These are phyloP conservation scores for Muntiacus reevesi DNA, from an alignment of 2,113 vertebrate species.

Conservation along the genomic window DNA sequence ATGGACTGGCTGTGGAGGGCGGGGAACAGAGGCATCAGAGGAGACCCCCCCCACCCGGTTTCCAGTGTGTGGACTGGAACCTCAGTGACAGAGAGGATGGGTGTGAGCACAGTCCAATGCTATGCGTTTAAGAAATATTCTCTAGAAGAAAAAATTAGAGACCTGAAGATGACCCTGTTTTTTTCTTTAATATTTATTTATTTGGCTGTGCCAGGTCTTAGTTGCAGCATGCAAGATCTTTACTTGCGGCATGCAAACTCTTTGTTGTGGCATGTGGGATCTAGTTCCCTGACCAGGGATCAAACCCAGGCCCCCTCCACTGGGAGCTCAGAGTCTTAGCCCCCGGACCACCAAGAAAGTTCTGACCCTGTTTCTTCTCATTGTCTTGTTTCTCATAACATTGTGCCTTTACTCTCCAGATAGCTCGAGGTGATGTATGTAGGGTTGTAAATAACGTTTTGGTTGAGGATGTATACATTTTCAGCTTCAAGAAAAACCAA, in stretches of 20 bases:
- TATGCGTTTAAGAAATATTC: not conserved
- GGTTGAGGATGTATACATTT: not conserved
- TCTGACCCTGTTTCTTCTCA: not conserved
- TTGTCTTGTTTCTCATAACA: not conserved
- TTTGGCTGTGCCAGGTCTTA: not conserved
- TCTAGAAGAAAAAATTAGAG: not conserved
- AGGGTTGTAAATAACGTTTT: not conserved
- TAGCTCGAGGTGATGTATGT: not conserved
- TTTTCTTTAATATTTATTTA: not conserved
- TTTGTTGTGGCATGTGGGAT: not conserved
- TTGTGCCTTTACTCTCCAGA: not conserved
- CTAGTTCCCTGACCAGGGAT: not conserved
- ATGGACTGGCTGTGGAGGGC: not conserved
- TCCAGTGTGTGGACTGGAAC: not conserved
- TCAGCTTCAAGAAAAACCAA: not conserved
- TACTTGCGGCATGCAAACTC: not conserved
- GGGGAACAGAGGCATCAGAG: no score
- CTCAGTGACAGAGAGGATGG: not conserved
- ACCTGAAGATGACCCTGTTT: not conserved
- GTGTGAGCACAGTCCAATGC: not conserved
- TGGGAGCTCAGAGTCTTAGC: not conserved
- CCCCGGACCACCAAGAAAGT: not conserved
- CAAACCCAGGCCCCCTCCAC: not conserved
- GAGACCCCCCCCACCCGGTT: fast-evolving
- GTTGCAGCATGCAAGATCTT: not conserved